Conservation (phyloP, 1,140 invertebrate species). For the Pollicipes pollicipes region DNA sequence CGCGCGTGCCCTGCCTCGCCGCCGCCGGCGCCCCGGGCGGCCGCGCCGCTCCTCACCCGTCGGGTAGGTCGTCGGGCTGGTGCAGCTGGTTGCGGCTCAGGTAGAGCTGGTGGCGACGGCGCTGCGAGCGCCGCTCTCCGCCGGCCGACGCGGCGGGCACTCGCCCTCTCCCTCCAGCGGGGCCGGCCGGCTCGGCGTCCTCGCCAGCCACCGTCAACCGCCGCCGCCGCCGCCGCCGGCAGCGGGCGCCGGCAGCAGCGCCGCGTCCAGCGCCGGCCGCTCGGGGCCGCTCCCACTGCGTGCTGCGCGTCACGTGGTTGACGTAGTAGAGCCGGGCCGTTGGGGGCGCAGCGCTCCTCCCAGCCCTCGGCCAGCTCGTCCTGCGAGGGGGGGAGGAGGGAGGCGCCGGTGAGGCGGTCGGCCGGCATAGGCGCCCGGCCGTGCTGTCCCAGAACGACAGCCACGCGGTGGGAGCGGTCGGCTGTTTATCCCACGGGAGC, state of each 20-base stretch:
- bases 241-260: background rate
- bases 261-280: constrained; percentile 16
- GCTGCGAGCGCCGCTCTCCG: constrained; percentile 24
- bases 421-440: constrained; percentile 11
- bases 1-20: too few relatives aligned
- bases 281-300: constrained; percentile 63
- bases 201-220: constrained; percentile 9
- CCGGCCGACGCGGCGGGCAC: constrained; percentile 22
- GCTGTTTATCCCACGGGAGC: too few relatives aligned
- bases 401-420: constrained; percentile 11
- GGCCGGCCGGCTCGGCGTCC: constrained; percentile 17
- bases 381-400: constrained; percentile 22
- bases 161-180: constrained; percentile 16
- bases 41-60: constrained; percentile 40
- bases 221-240: background rate
- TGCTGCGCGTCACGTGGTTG: constrained; percentile 75
- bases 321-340: constrained; percentile 79
- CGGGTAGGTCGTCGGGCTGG: constrained; percentile 55
- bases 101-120: constrained; percentile 31
- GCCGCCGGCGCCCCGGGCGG: too few relatives aligned
- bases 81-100: constrained; percentile 37
- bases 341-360: constrained; percentile 72
- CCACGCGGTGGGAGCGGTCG: background rate
- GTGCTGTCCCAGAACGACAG: constrained; percentile 14
- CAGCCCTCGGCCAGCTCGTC: constrained; percentile 42